Conservation (phyloP, 2,888 invertebrate species). For the Muscina levida region DNA sequence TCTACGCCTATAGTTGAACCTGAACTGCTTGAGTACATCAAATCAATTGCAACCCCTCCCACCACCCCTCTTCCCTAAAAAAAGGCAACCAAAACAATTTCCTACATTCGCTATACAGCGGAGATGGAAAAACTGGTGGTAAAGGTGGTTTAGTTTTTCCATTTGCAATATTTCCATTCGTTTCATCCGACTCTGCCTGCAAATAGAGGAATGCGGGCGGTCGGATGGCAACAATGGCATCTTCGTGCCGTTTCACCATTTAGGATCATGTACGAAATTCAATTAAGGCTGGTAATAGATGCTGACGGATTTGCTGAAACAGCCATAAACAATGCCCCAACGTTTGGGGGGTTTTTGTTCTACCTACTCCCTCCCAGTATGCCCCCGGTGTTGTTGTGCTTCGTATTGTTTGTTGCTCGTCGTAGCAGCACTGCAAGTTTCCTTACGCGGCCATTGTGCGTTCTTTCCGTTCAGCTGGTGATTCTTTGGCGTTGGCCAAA, state of each 20-base stretch:
- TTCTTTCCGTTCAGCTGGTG: slow-evolving; percentile 3
- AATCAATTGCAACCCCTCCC: too few relatives aligned
- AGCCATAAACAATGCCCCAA: slow-evolving; percentile 57
- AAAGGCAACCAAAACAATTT: too few relatives aligned
- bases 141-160: slow-evolving; percentile 12
- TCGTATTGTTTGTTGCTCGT: slow-evolving; percentile 13
- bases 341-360: slow-evolving; percentile 20
- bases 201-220: not conserved
- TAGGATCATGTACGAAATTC: slow-evolving; percentile 61
- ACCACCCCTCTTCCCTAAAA: too few relatives aligned
- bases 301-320: slow-evolving; percentile 66
- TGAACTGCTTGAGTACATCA: too few relatives aligned
- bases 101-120: too few relatives aligned
- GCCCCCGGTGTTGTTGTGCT: not conserved
- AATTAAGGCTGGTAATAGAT: slow-evolving; percentile 68
- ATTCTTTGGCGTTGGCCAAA: slow-evolving; percentile 31
- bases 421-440: slow-evolving; percentile 54
- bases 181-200: not conserved
- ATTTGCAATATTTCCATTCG: not conserved
- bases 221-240: not conserved
- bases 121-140: too few relatives aligned
- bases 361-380: not conserved
- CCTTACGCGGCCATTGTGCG: slow-evolving; percentile 65
- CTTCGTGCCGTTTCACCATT: slow-evolving; percentile 26
- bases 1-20: too few relatives aligned